These are phyloP conservation scores for Cyanoliseus patagonus DNA, from an alignment of 2,113 vertebrate species.

Conservation along the genomic window DNA sequence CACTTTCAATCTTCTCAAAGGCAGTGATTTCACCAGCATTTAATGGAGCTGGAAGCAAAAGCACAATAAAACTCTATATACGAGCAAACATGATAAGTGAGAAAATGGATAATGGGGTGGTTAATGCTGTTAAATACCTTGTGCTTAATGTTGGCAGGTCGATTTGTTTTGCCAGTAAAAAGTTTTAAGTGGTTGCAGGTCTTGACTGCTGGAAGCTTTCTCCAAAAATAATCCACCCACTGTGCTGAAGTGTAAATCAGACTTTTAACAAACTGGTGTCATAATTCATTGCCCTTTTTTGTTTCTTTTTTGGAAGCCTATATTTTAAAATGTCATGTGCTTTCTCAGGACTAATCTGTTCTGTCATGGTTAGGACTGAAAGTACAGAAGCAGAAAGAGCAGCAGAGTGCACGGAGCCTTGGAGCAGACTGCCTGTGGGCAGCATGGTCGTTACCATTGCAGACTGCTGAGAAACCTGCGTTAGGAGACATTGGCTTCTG, in stretches of 20 bases:
- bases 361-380: neutral
- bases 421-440: neutral
- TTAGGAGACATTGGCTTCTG: neutral
- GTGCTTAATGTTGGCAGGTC: neutral
- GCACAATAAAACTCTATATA: neutral
- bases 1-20: neutral
- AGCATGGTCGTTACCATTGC: rapidly evolving
- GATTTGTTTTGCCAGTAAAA: neutral
- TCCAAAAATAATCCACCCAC: neutral
- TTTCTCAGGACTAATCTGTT: neutral
- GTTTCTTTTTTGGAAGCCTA: neutral
- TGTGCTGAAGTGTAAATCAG: neutral
- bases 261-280: neutral
- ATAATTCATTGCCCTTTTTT: neutral
- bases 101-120: neutral
- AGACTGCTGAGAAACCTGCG: neutral
- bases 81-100: neutral
- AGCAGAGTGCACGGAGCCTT: neutral
- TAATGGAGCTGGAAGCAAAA: slow-evolving; percentile 34
- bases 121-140: slow-evolving; percentile 1
- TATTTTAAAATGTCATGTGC: rapidly evolving
- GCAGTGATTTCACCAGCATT: neutral
- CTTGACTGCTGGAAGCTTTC: neutral
- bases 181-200: neutral
- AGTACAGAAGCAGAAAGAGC: neutral